Evolutionary conservation across 2,113 vertebrate species (phyloP), one percentile per base, ranked within the genome.

Genomic region (Hypanus sabinus): DNA sequence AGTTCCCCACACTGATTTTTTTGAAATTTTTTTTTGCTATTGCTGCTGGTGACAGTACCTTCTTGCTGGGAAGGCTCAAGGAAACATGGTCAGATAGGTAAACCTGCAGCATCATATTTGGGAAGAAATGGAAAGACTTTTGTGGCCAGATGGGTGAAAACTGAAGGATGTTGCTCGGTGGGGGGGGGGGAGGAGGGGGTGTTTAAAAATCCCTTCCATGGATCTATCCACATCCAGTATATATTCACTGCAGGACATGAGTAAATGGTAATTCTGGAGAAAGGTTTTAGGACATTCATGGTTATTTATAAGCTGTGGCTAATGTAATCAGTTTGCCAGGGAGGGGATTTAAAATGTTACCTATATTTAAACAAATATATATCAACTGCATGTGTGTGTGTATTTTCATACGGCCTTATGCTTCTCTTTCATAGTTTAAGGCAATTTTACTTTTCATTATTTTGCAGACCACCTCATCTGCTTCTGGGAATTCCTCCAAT

Each of bases 401-500:
- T 11, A 22, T 91, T 91, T 91, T 91, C 88, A 91, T 91, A 70
- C 88, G 65, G 85, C 85, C n/a, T 24, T n/a, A n/a, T n/a, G n/a
- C 18, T 85, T 10, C 57, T 85, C 22, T 24, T 60, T 85, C 12
- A 57, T 70, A 3, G n/a, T 36, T 91, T 91, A 33, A 36, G 18
- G 33, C n/a, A 36, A 20, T 36, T 70, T 65, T 91, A 36, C n/a
- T n/a, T 60, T 79, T 27, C 20, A 33, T 46, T 71, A 57, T 92
- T 83, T 8, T 97, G 94, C 95, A 99, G 98, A 95, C 97, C 33
- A 97, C 98, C 2, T 95, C 97, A 1, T 95, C 97, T 33, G 95
- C 97, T 88, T 97, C 98, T 5, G 97, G 97, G 94, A 98, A 96
- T 95, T 97, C 98, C 0, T 96, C 98, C 94, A 96, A 95, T 95